These are phyloP conservation scores for Caenorhabditis sp. DNA, from an alignment of 2,888 invertebrate species.

Conservation along the genomic window DNA sequence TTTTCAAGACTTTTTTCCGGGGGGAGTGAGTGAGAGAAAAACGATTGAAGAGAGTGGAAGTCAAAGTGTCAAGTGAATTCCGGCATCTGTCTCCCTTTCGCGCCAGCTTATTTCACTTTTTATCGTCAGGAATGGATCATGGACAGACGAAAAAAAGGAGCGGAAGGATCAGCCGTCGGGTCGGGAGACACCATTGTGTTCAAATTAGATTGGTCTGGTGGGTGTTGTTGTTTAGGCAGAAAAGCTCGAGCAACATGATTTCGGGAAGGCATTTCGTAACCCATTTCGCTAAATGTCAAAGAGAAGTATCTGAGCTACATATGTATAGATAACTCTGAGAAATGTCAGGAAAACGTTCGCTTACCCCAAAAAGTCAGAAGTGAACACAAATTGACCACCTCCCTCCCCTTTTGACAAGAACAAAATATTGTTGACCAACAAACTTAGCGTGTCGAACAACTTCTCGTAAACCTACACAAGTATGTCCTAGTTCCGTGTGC, in stretches of 20 bases:
- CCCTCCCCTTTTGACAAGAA: too few species aligned
- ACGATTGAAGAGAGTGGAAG: too few species aligned
- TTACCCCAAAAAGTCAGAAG: background rate
- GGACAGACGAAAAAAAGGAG: slow-evolving; percentile 37
- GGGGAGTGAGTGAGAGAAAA: too few species aligned
- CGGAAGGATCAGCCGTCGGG: too few species aligned
- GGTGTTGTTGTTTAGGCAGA: slow-evolving; percentile 24
- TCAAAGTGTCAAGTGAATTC: slow-evolving; percentile 26
- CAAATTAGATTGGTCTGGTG: slow-evolving; percentile 36
- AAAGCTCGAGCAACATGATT: too few species aligned
- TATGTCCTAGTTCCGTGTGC: slow-evolving; percentile 46
- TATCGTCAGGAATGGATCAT: slow-evolving; percentile 46
- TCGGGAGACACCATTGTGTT: slow-evolving; percentile 13
- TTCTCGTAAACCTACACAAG: background rate
- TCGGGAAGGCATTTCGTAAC: too few species aligned
- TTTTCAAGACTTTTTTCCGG: too few species aligned
- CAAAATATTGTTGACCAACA: slow-evolving; percentile 39
- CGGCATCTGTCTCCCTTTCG: slow-evolving; percentile 17
- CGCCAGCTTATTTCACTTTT: slow-evolving; percentile 11
- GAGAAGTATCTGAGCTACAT: too few species aligned
- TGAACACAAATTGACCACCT: too few species aligned
- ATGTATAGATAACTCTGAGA: too few species aligned
- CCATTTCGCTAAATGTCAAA: too few species aligned
- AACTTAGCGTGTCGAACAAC: slow-evolving; percentile 18
- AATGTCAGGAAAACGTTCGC: background rate